Conservation (phyloP, 2,113 vertebrate species). For the Cavia porcellus region DNA sequence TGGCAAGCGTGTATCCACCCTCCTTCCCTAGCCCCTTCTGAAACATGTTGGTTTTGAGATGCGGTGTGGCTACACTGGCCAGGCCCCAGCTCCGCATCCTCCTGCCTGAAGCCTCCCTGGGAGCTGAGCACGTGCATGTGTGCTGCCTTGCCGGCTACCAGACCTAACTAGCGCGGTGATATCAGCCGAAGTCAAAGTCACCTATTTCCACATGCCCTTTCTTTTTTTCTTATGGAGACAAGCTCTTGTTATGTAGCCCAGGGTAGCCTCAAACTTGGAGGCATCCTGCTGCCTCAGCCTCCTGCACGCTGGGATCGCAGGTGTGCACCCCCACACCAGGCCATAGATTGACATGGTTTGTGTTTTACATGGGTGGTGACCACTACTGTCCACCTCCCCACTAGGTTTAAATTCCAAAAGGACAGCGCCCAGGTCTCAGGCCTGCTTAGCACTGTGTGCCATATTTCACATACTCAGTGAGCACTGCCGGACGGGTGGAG, state of each 20-base stretch:
- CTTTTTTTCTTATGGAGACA: background rate
- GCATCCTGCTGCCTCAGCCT: background rate
- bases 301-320: background rate
- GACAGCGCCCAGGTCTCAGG: background rate
- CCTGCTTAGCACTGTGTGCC: background rate
- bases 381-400: background rate
- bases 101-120: background rate
- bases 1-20: background rate
- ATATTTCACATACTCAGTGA: background rate
- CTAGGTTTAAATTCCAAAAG: background rate
- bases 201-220: background rate
- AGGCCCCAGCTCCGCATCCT: background rate
- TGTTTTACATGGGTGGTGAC: background rate
- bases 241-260: background rate
- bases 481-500: background rate
- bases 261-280: background rate
- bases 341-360: background rate
- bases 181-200: background rate
- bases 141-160: background rate
- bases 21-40: background rate
- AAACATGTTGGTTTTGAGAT: background rate
- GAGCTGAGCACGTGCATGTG: rapidly evolving
- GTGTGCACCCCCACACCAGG: background rate
- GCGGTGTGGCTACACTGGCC: background rate
- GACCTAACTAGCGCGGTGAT: background rate